These are phyloP conservation scores for Caenorhabditis brenneri DNA, from an alignment of 1,140 invertebrate genomes.

Conservation along the genomic window DNA sequence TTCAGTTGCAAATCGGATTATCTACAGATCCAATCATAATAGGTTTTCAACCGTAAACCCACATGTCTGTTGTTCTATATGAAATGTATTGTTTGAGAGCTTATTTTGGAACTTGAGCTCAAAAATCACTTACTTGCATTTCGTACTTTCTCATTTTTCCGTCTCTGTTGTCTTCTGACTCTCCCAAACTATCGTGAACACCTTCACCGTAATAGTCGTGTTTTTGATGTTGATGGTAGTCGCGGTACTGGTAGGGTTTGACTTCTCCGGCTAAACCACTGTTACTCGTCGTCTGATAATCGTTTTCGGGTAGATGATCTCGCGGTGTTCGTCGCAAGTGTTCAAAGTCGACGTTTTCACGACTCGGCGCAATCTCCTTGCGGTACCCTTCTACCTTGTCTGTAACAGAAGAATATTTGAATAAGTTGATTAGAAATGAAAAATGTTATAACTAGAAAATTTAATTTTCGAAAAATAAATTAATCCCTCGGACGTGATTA, in stretches of 20 bases:
- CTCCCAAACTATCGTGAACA: not conserved
- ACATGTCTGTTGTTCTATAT: no score
- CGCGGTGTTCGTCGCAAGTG: constrained; percentile 23
- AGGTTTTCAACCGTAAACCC: not conserved
- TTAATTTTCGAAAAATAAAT: no score
- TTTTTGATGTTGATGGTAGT: constrained; percentile 34
- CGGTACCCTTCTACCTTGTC: constrained; percentile 36
- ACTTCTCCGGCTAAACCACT: not conserved
- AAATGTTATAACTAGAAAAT: no score
- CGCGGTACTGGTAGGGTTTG: constrained; percentile 32
- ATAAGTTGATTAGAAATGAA: no score
- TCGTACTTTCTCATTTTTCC: constrained; percentile 26
- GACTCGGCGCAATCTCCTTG: constrained; percentile 37
- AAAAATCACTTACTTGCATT: constrained; percentile 17
- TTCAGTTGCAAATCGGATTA: constrained; percentile 15
- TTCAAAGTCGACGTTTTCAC: constrained; percentile 32
- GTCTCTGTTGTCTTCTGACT: not conserved
- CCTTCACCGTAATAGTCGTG: constrained; percentile 31
- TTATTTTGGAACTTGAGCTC: no score
- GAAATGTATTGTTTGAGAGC: no score
- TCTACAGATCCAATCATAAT: not conserved
- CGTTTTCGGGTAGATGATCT: constrained; percentile 21
- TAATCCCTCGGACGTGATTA: no score
- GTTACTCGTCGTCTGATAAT: not conserved
- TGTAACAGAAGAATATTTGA: not conserved